A percentile compares a stretch with the other conserved stretches of the same genome.
Conservation (phyloP, 2,113 vertebrate genomes). For the Silurus asotus region DNA sequence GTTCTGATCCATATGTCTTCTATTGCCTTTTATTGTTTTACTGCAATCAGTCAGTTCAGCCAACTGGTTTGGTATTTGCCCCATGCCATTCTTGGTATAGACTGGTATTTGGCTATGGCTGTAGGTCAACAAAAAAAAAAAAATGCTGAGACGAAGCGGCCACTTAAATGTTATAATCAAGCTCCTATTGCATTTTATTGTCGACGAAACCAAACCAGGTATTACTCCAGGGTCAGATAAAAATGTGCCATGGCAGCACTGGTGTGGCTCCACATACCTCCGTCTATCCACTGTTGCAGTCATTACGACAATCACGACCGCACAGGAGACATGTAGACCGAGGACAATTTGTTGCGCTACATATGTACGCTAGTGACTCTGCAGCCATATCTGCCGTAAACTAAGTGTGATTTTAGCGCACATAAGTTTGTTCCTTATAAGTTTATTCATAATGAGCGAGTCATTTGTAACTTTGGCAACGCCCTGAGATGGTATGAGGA, state of each 20-base stretch:
- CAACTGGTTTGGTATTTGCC: neutral
- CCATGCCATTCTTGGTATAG: neutral
- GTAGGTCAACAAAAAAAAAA: neutral
- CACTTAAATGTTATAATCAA: neutral
- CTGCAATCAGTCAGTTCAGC: neutral
- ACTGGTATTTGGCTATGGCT: neutral
- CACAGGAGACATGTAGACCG: neutral
- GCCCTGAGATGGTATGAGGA: too few relatives aligned
- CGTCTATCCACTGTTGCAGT: neutral
- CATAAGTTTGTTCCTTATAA: neutral
- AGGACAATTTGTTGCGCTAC: neutral
- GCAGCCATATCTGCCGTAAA: neutral
- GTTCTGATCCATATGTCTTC: neutral
- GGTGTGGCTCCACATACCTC: neutral
- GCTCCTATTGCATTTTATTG: too few relatives aligned
- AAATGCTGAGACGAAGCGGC: neutral
- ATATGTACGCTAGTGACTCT: neutral
- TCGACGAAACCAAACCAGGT: too few relatives aligned
- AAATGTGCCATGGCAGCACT: neutral
- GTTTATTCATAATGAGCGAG: too few relatives aligned
- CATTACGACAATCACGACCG: neutral
- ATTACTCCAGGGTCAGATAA: neutral
- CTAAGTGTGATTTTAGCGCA: neutral
- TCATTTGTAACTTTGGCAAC: too few relatives aligned
- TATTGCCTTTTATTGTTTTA: neutral